These are phyloP conservation scores for Drosophila greeni DNA, from an alignment of 2,888 invertebrate species.

Conservation along the genomic window DNA sequence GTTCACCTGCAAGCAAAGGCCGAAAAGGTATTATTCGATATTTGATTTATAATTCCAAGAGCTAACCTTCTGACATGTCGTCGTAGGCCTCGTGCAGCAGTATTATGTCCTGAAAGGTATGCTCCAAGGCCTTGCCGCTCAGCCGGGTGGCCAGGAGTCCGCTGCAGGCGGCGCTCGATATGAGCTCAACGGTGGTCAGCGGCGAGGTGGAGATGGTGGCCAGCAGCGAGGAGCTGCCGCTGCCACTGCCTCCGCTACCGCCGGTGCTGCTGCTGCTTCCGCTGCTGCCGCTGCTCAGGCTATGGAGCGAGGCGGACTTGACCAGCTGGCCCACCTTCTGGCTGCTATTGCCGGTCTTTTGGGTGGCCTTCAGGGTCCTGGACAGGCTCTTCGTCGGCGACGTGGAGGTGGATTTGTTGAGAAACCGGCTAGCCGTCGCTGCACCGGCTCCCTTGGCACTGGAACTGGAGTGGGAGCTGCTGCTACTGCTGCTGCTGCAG, in stretches of 20 bases:
- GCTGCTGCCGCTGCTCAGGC: constrained; percentile 65
- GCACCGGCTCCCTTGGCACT: constrained; percentile 48
- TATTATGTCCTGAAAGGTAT: constrained; percentile 77
- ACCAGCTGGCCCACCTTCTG: constrained; percentile 67
- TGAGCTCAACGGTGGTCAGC: constrained; percentile 75
- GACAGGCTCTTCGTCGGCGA: constrained; percentile 65
- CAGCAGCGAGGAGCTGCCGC: constrained; percentile 72
- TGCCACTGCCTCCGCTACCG: constrained; percentile 44
- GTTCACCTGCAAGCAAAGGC: constrained; percentile 71
- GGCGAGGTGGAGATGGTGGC: constrained; percentile 76
- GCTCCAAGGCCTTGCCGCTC: constrained; percentile 76
- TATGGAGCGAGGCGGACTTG: constrained; percentile 74
- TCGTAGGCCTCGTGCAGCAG: constrained; percentile 78
- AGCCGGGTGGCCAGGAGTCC: constrained; percentile 75
- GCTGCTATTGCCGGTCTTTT: constrained; percentile 49
- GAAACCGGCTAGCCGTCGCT: constrained; percentile 61
- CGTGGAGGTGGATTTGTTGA: constrained; percentile 58
- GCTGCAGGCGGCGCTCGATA: constrained; percentile 76
- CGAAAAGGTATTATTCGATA: not conserved
- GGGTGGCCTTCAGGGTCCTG: constrained; percentile 64
- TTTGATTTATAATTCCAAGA: not conserved
- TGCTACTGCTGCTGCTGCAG: constrained; percentile 53
- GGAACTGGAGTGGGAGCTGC: constrained; percentile 46
- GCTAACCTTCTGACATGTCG: constrained; percentile 79
- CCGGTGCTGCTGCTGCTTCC: constrained; percentile 47